phyloP scores from a whole-genome alignment of 2,888 invertebrate species.

The Orthosia incerta region DNA sequence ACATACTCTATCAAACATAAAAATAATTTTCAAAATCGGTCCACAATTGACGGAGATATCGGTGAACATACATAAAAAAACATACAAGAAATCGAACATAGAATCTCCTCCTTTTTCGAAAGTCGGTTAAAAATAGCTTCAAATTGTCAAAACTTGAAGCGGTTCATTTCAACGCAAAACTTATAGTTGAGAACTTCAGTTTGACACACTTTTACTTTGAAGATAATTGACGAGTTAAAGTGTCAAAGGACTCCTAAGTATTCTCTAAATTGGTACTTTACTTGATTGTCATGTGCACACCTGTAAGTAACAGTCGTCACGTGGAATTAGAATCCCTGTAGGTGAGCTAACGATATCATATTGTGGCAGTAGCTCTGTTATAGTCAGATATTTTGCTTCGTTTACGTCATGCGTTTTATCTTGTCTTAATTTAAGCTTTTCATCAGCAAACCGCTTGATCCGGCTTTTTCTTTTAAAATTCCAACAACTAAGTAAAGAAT shows the following conservation, averaged over 20 bases:
- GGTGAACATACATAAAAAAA: too few species aligned
- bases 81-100: too few species aligned
- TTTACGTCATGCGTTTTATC: too few species aligned
- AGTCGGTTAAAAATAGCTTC: conserved; percentile 7
- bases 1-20: too few species aligned
- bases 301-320: neutral
- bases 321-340: neutral
- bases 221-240: neutral
- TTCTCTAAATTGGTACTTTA: neutral
- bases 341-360: neutral
- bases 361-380: too few species aligned
- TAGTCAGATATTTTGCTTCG: too few species aligned
- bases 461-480: neutral
- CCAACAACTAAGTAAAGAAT: neutral
- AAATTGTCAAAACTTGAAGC: conserved; percentile 35
- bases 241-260: neutral
- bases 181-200: conserved; percentile 6
- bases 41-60: too few species aligned
- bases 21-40: too few species aligned
- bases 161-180: neutral
- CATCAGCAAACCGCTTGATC: too few species aligned
- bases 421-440: too few species aligned
- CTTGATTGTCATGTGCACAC: conserved; percentile 8
- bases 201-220: conserved; percentile 18
- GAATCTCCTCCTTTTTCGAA: too few species aligned